Base-by-base conservation (phyloP, 2,888 invertebrate genomes). In the Colostygia pectinataria region DNA sequence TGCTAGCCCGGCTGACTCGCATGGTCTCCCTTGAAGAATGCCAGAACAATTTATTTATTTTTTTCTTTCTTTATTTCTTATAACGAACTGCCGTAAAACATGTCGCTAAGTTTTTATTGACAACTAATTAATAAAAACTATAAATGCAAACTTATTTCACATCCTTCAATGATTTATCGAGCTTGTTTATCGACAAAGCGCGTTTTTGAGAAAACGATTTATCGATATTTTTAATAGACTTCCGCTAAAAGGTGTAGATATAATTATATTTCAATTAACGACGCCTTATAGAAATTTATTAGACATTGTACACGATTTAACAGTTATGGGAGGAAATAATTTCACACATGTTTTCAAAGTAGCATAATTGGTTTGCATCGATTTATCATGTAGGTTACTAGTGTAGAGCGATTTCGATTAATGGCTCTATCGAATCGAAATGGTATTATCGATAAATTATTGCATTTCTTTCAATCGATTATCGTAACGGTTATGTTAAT, bases 391-490 rank as follows among this genome's bases (percentile, higher is more conserved):
- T 51, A 41, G 44, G 44, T 36, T 41, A 41, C 27, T 9, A 41
- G 36, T 45, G 20, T 20, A 18, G 15, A 27, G 14, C 38, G 15
- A 42, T 38, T 37, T 42, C 18, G 15, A 29, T 45, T 29, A 41
- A 47, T 39, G 20, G 9, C 42, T 52, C 2, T 42, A 52, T 52
- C 46, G 41, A 31, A 52, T 52, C 46, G 41, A 31, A 40, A 27
- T 27, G 12, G 25, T 15, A 24, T 43, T 38, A 40, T 33, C 23
- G 23, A 37, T 28, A 33, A 51, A 31, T 37, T 25, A 33, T 43
- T 29, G 4, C 29, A 20, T 34, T 12, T 29, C 24, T 37, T 31
- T 20, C 12, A 36, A 36, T 41, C 23, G 31, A 37, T 48, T 48
- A 41, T 31, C 20, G 7, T 29, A 47, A 29, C 28, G 18, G 46